Evolutionary conservation across 2,113 vertebrate genomes (phyloP), one percentile per base, ranked within the genome.

Genomic region (Rhipidura dahli): DNA sequence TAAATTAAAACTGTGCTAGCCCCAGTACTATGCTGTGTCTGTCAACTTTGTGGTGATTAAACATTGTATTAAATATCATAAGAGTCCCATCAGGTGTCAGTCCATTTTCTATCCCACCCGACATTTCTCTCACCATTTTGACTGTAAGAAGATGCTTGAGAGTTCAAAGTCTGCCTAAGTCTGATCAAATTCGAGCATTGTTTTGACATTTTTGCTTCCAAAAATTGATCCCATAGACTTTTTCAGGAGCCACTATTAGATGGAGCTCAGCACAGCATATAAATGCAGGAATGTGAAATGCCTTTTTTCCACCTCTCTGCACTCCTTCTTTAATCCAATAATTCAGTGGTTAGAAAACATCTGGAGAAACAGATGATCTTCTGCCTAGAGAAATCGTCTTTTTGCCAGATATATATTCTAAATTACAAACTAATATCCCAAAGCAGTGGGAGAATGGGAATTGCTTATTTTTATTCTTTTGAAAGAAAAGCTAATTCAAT

Each of bases 351-450:
- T 85, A 75, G 65, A 94, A 85, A 93, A 30, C 66, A 94, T 89
- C 83, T 92, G 93, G 75, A 69, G 68, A 86, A 94, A 89, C 83
- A 89, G 75, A 96, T 77, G 63, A 80, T 90, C 31, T 60, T 89
- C 44, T 76, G 70, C 91, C 79, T 92, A 69, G 40, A 83, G 75
- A 93, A 92, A 90, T 65, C 9, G 1, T 82, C 42, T 70, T 63
- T 87, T 68, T 85, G 39, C 26, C 37, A 68, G 51, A 85, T 79
- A 47, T 64, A 64, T 64, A 51, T 79, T 82, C 35, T 35, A 87
- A n/a, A 27, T 39, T 40, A 60, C 64, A 90, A 95, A 88, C 49
- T 80, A 94, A 69, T 69, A 83, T 68, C 37, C 40, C 45, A 60
- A 80, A 94, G 83, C 71, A 86, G 35, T 71, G 18, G 3, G 19